These are phyloP conservation scores for Athrips mouffetella DNA, from an alignment of 2,888 invertebrate species.

Conservation along the genomic window DNA sequence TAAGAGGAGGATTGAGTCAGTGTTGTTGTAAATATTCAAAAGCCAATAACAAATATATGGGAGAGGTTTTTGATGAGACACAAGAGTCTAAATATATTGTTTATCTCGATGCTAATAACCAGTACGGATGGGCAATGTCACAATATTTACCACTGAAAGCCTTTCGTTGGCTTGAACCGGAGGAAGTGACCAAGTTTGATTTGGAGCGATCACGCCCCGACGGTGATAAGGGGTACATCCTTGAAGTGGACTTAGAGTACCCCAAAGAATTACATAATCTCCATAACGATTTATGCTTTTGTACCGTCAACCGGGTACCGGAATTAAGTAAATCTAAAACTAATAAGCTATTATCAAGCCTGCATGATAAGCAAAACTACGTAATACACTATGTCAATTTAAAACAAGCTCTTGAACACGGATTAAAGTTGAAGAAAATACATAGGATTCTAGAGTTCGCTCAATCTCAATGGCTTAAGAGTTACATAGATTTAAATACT, in stretches of 20 bases:
- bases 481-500: slow-evolving; percentile 20
- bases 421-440: slow-evolving; percentile 16
- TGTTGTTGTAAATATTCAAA: not conserved
- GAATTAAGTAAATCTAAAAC: not conserved
- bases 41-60: slow-evolving; percentile 15
- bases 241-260: slow-evolving; percentile 21
- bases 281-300: slow-evolving; percentile 18
- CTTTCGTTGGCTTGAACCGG: slow-evolving; percentile 23
- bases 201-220: not conserved
- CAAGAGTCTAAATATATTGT: slow-evolving; percentile 25
- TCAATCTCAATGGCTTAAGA: not conserved
- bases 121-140: slow-evolving; percentile 36
- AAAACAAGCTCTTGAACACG: slow-evolving; percentile 14
- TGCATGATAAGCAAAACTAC: slow-evolving; percentile 16
- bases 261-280: slow-evolving; percentile 16
- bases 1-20: slow-evolving; percentile 11
- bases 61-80: slow-evolving; percentile 7
- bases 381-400: slow-evolving; percentile 19
- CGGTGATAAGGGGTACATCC: slow-evolving; percentile 11
- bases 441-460: slow-evolving; percentile 17
- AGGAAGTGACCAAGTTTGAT: slow-evolving; percentile 15
- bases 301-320: slow-evolving; percentile 11
- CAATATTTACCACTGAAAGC: slow-evolving; percentile 27
- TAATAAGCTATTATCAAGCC: slow-evolving; percentile 13
- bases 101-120: slow-evolving; percentile 36